phyloP scores from a whole-genome alignment of 2,113 vertebrate species.

The Plotosus lineatus region DNA sequence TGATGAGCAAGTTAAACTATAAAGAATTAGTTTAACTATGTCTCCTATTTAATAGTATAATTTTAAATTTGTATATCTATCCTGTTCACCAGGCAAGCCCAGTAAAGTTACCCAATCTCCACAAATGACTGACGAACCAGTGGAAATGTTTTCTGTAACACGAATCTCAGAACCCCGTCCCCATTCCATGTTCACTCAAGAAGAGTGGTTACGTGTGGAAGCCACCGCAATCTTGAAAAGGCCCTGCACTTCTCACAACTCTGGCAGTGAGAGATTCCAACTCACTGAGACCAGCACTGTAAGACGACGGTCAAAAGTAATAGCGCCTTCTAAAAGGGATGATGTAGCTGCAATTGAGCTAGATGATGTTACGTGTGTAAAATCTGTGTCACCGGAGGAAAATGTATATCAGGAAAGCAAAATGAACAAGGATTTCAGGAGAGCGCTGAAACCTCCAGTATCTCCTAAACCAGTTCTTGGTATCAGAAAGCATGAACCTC shows the following conservation, averaged over 20 bases:
- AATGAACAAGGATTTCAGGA: conserved; percentile 65
- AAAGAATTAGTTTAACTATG: not conserved
- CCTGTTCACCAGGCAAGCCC: conserved; percentile 72
- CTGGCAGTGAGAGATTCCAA: conserved; percentile 72
- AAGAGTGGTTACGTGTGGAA: conserved; percentile 77
- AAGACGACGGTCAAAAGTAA: conserved; percentile 73
- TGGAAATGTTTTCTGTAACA: conserved; percentile 45
- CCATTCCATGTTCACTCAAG: conserved; percentile 69
- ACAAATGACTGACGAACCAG: not conserved
- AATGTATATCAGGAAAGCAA: conserved; percentile 70
- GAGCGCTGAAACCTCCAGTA: conserved; percentile 81
- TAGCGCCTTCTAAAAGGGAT: conserved; percentile 67
- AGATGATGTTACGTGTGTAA: conserved; percentile 53
- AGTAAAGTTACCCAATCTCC: not conserved
- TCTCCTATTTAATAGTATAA: not conserved
- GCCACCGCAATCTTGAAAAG: conserved; percentile 85
- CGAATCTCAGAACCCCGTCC: conserved; percentile 68
- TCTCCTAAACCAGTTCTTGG: conserved; percentile 85
- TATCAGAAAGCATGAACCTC: conserved; percentile 75
- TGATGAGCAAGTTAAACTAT: not conserved
- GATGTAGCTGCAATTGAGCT: conserved; percentile 55
- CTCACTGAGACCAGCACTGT: conserved; percentile 76
- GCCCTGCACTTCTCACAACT: conserved; percentile 72
- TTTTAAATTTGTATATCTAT: not conserved
- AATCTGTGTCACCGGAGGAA: conserved; percentile 72